Evolutionary conservation across 2,888 invertebrate genomes (phyloP), one percentile per base, ranked within the genome.

Genomic region (Abrostola tripartita): DNA sequence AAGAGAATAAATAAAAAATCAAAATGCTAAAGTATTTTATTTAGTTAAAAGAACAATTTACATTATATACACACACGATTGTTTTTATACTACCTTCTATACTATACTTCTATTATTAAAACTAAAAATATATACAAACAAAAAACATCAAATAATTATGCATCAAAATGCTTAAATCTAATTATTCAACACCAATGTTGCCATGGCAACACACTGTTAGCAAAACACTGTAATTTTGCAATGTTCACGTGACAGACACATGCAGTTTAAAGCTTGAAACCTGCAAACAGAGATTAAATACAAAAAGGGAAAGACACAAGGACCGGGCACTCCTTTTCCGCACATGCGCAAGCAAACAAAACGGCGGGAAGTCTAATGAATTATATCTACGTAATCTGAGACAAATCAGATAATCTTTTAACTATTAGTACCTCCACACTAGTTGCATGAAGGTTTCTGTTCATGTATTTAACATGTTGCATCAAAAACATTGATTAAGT

Each of bases 271-370:
- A 61, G 49, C 52, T 53, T 72, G 61, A 65, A 68, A 68, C 47
- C 54, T 58, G 61, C 63, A 66, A 71, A 78, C 40, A 68, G 42
- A 55, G 65, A 76, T 78, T 67, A 63, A 65, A 54, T 59, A 65
- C 61, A 42, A 62, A 68, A 74, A 62, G 68, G 70, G 65, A 76
- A 66, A 66, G 42, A 56, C 35, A 65, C 57, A 61, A 68, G 42
- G 59, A 59, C 61, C 47, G 11, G 44, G 24, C 72, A 51, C 67
- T 55, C 76, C 69, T 75, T 65, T 74, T 71, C 63, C 62, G 61
- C 41, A 5, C 64, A 52, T 53, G 11, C 11, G 11, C 12, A 24
- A 35, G 58, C 57, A 49, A 53, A 69, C 55, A 41, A 61, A 53
- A 54, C 10, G 44, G 14, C 65, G 62, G 65, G 72, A 72, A 70